Base-by-base conservation (phyloP, 2,113 vertebrate species). In the Ciconia maguari region DNA sequence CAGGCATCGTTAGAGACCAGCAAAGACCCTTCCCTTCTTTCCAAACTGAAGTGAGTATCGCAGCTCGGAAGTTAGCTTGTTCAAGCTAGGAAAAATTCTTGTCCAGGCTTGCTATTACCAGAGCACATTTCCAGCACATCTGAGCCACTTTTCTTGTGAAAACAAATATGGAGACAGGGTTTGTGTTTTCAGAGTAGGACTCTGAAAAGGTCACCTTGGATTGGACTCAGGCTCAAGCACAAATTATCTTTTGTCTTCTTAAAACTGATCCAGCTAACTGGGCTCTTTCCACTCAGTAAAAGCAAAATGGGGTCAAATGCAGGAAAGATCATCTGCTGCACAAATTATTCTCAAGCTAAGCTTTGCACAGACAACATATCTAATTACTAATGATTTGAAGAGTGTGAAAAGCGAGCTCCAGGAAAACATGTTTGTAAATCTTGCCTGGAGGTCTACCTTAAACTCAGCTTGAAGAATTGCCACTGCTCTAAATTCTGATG, bases 401-500 rank as follows among this genome's bases (percentile, higher is more conserved):
- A 36, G 41, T 49, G 44, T 55, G 55, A 51, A 83, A 88, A 71
- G 71, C 3, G 7, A 94, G 42, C 22, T 93, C 32, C 78, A 80
- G 65, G 16, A 86, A 83, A 79, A 83, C 34, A 30, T 0, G 1
- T 93, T 70, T 65, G 34, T 68, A 87, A 91, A 72, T 75, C 34
- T 72, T 76, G 41, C 70, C 81, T 65, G 66, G 19, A 92, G 74
- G 36, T 57, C 55, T 74, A 16, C 52, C 82, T 87, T 70, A 65
- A 58, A 66, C 44, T 77, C 60, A 69, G 30, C 76, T 83, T 5
- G 2, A 80, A 76, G 57, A 87, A 65, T 36, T 77, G 71, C 46
- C 21, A n/a, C 66, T 78, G 62, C 51, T 86, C 95, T 86, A 62
- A 87, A 94, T 94, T 93, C 91, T 87, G 46, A 58, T 46, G 25